Base-by-base conservation (phyloP, 1,140 invertebrate species). In the Aradophagus sp. region DNA sequence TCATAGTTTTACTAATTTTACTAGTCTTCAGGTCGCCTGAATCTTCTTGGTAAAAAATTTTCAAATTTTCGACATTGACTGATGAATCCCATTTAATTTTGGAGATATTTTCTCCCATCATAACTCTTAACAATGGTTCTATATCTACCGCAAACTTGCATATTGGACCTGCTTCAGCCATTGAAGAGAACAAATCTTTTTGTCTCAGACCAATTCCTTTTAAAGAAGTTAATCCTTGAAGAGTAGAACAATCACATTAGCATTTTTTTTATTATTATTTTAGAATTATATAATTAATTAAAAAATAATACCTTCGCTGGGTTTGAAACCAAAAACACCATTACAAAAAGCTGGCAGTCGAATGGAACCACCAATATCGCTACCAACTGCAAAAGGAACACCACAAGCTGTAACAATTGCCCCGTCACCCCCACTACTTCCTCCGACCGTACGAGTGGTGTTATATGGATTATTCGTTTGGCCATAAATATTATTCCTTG, bases 321-420 rank as follows among this genome's bases (percentile, higher is more conserved):
- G 92, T 80, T 98, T 97, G 69, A 97, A 91, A 1, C 95, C 97
- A 86, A 93, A 99, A 36, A 99, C 87, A 27, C 97, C 97, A 87
- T 95, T 97, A 83, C 94, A 98, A 76, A 96, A 97, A 1, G 95
- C 90, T 1, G 97, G 97, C 87, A 99, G 96, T 35, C 98, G 89
- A 34, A 95, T 93, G 5, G 95, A 97, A 0, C 97, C 98, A 12
- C 96, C 97, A 74, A 99, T 97, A 83, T 99, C 97, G 56, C 81
- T 84, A 70, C 94, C 95, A 27, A 99, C 86, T 1, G 97, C 95
- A 71, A 99, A 90, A 7, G 95, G 91, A 16, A 91, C 90, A 19
- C 93, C 95, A 67, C 94, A 90, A 6, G 93, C 88, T 11, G 94
- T 84, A 1, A 93, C 82, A 6, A 93, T 86, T 10, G 91, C 88